These are phyloP conservation scores for Hypocryptadius cinnamomeus DNA, from an alignment of 2,113 vertebrate species.

Conservation along the genomic window DNA sequence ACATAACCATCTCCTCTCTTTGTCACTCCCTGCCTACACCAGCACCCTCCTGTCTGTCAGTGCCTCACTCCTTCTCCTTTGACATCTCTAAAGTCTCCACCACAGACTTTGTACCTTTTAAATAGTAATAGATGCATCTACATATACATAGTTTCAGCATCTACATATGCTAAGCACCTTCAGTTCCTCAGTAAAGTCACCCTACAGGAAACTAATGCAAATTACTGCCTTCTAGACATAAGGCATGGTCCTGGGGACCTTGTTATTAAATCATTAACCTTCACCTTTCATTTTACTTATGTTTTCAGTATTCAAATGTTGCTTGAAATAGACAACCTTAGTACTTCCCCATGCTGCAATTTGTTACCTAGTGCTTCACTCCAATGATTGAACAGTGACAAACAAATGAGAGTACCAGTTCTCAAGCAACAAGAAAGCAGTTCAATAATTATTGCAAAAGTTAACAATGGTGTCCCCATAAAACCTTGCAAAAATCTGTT, in stretches of 20 bases:
- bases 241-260: not conserved
- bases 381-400: not conserved
- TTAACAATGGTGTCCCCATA: not conserved
- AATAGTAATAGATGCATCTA: not conserved
- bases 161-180: not conserved
- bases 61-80: not conserved
- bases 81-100: not conserved
- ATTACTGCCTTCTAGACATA: not conserved
- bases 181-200: not conserved
- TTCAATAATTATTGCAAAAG: not conserved
- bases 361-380: not conserved
- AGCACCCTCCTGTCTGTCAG: not conserved
- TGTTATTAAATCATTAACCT: constrained; percentile 20
- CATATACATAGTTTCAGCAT: not conserved
- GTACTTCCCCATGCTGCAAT: not conserved
- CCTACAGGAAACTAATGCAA: constrained; percentile 26
- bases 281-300: not conserved
- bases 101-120: not conserved
- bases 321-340: not conserved
- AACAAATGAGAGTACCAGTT: not conserved
- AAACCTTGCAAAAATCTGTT: not conserved
- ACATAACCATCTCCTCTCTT: not conserved
- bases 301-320: constrained; percentile 5
- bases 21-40: not conserved
- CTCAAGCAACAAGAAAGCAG: not conserved